Evolutionary conservation across 1,140 invertebrate species (phyloP).

Genomic region (Anadara kagoshimensis): DNA sequence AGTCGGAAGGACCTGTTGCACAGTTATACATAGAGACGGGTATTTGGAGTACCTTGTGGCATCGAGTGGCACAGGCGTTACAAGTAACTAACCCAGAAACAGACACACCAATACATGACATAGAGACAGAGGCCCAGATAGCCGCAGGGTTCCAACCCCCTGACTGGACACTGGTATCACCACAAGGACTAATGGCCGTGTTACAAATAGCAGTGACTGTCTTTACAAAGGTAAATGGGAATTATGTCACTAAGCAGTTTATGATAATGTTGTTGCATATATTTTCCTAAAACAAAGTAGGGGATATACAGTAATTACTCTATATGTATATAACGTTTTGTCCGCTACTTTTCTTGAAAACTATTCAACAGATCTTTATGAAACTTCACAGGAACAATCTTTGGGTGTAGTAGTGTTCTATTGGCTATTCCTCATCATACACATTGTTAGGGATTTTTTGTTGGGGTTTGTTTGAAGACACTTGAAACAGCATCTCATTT

Average conservation of each 20-base stretch:
- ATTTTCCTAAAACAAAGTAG: no score
- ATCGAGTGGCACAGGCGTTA: slow-evolving; percentile 68
- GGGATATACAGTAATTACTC: no score
- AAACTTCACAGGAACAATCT: no score
- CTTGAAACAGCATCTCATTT: no score
- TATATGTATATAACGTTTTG: no score
- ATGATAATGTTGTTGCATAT: no score
- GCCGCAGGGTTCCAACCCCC: slow-evolving; percentile 53
- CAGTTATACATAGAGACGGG: slow-evolving; percentile 70
- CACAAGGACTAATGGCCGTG: slow-evolving; percentile 68
- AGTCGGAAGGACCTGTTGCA: slow-evolving; percentile 70
- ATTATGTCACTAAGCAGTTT: slow-evolving; percentile 26
- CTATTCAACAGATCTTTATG: no score
- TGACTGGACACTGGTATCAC: slow-evolving; percentile 71
- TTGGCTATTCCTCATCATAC: no score
- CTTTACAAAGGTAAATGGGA: slow-evolving; percentile 67
- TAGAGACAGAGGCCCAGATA: slow-evolving; percentile 55
- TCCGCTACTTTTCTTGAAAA: no score
- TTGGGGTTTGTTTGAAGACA: no score
- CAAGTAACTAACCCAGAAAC: slow-evolving; percentile 60
- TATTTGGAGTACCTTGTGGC: slow-evolving; percentile 70
- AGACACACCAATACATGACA: slow-evolving; percentile 67
- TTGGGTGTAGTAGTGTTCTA: no score
- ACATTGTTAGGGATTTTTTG: no score
- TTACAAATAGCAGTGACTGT: slow-evolving; percentile 70